phyloP scores from a whole-genome alignment of 1,140 invertebrate genomes.

The Magallana ariakensis region DNA sequence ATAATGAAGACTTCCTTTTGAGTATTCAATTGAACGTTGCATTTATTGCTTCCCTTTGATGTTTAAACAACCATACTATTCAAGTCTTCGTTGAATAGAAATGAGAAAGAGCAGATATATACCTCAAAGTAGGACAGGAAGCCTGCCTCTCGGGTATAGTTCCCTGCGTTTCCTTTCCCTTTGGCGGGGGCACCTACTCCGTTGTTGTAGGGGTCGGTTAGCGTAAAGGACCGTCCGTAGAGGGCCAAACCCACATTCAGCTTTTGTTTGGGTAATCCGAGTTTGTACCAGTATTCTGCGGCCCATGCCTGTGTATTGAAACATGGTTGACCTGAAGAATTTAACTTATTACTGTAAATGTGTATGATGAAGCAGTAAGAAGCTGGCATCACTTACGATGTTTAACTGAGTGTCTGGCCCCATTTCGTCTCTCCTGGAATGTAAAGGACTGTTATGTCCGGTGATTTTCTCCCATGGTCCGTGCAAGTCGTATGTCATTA shows the following conservation, averaged over 20 bases:
- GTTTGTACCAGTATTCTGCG: slow-evolving; percentile 65
- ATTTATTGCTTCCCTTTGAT: no score
- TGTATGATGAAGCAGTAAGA: no score
- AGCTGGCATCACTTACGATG: slow-evolving; percentile 46
- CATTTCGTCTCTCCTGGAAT: slow-evolving; percentile 63
- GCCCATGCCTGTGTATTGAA: slow-evolving; percentile 63
- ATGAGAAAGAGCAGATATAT: slow-evolving; percentile 80
- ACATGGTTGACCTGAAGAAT: neutral
- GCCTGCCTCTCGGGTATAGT: slow-evolving; percentile 82
- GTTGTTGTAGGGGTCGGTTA: slow-evolving; percentile 49
- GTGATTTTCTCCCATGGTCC: slow-evolving; percentile 69
- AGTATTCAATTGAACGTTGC: no score
- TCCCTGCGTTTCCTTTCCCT: slow-evolving; percentile 76
- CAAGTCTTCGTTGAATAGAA: neutral
- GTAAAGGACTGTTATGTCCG: slow-evolving; percentile 72
- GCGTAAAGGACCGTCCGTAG: slow-evolving; percentile 68
- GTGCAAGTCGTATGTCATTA: slow-evolving; percentile 86
- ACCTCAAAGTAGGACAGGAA: slow-evolving; percentile 71
- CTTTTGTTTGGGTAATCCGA: slow-evolving; percentile 96
- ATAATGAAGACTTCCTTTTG: no score
- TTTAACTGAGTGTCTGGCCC: slow-evolving; percentile 53
- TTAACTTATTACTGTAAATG: no score
- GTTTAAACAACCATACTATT: no score
- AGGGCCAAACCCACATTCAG: slow-evolving; percentile 95
- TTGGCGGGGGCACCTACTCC: slow-evolving; percentile 55